Percentiles rank a stretch among this genome's conserved stretches.
These are phyloP conservation scores for Neoaliturus tenellus DNA, from an alignment of 2,888 invertebrate species.

Conservation along the genomic window DNA sequence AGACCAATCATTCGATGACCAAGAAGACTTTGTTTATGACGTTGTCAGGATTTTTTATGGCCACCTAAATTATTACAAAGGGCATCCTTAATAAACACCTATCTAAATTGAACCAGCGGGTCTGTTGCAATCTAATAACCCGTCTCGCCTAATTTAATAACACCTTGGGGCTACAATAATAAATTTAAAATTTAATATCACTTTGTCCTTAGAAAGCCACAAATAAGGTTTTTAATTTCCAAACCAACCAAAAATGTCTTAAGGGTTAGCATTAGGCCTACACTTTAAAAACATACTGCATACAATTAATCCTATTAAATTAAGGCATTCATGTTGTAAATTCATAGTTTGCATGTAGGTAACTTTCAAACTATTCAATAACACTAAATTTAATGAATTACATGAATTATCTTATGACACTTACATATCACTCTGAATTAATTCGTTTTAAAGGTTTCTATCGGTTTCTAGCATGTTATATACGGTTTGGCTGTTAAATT, in stretches of 20 bases:
- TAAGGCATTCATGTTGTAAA: too few relatives aligned
- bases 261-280: too few relatives aligned
- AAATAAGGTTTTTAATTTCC: slow-evolving; percentile 9
- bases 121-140: background rate
- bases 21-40: background rate
- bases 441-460: too few relatives aligned
- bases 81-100: slow-evolving; percentile 15
- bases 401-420: too few relatives aligned
- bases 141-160: slow-evolving; percentile 7
- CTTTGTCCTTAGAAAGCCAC: background rate
- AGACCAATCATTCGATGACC: background rate
- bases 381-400: too few relatives aligned
- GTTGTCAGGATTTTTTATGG: background rate
- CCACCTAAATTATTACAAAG: slow-evolving; percentile 15
- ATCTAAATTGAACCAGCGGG: background rate
- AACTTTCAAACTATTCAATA: too few relatives aligned
- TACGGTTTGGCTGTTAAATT: too few relatives aligned
- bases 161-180: slow-evolving; percentile 9
- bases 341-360: too few relatives aligned
- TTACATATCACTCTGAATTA: too few relatives aligned
- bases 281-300: too few relatives aligned
- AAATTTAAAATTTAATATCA: slow-evolving; percentile 11
- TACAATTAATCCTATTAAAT: too few relatives aligned
- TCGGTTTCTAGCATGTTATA: too few relatives aligned
- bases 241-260: background rate